These are phyloP conservation scores for Columba livia DNA, from an alignment of 2,113 vertebrate genomes.

Conservation along the genomic window DNA sequence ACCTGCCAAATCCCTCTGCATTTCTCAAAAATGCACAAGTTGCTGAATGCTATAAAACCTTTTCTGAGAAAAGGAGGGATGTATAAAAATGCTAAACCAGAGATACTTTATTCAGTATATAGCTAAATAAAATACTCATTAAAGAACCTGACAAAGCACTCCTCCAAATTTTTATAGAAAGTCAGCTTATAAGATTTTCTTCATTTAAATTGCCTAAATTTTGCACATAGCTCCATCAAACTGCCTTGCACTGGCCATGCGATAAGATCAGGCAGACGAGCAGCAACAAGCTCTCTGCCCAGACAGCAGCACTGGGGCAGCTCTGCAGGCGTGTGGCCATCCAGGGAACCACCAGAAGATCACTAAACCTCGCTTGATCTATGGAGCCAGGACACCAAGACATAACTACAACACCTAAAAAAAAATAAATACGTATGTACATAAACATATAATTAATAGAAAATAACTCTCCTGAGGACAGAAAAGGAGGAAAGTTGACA, in stretches of 20 bases:
- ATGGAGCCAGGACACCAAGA: neutral
- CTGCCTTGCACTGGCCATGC: neutral
- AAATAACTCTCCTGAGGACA: neutral
- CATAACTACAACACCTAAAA: neutral
- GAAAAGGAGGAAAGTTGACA: slow-evolving; percentile 11
- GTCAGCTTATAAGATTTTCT: neutral
- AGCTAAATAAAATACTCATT: neutral
- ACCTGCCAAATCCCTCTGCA: neutral
- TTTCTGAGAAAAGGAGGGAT: neutral
- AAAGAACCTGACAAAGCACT: neutral
- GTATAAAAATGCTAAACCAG: neutral
- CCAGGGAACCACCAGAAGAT: neutral
- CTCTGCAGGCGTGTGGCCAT: accelerated
- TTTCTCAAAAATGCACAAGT: neutral
- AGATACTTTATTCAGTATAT: neutral
- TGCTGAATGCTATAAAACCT: neutral
- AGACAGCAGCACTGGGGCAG: neutral
- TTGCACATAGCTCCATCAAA: neutral
- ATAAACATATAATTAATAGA: neutral
- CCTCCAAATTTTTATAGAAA: neutral
- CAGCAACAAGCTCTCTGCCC: neutral
- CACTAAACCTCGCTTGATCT: neutral
- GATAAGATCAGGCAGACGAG: accelerated
- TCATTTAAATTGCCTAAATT: neutral
- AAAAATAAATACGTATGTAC: no score